These are phyloP conservation scores for Pteruthius melanotis DNA, from an alignment of 2,113 vertebrate species.

Conservation along the genomic window DNA sequence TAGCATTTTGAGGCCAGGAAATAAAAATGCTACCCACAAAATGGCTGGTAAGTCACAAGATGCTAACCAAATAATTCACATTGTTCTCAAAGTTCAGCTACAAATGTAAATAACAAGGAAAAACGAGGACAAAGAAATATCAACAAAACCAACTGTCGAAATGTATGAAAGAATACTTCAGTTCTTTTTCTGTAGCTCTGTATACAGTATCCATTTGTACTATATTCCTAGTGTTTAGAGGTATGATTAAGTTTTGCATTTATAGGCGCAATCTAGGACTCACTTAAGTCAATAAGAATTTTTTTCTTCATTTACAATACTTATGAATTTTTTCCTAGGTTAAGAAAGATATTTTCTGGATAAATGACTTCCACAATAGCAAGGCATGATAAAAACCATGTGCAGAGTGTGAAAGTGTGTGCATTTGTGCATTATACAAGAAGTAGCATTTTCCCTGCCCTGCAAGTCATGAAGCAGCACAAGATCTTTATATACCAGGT, in stretches of 20 bases:
- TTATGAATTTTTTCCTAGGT: neutral
- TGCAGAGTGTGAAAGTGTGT: neutral
- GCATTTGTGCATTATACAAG: neutral
- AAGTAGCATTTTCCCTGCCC: neutral
- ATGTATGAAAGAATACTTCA: neutral
- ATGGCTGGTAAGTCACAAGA: conserved; percentile 33
- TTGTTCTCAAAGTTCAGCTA: conserved; percentile 39
- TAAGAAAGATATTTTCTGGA: neutral
- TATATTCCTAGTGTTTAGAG: neutral
- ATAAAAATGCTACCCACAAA: conserved; percentile 33
- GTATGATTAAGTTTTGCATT: neutral
- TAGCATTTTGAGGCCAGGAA: conserved; percentile 5
- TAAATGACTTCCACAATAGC: neutral
- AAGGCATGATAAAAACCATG: neutral
- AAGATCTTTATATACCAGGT: neutral
- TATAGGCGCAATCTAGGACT: neutral
- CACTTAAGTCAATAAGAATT: neutral
- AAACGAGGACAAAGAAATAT: neutral
- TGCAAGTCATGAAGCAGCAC: neutral
- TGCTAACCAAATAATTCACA: neutral
- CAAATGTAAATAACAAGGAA: neutral
- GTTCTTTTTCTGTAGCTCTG: neutral
- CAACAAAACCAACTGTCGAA: neutral
- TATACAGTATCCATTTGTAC: neutral
- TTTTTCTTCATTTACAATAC: neutral